These are phyloP conservation scores for Tyria jacobaeae DNA, from an alignment of 2,888 invertebrate species.

Conservation along the genomic window DNA sequence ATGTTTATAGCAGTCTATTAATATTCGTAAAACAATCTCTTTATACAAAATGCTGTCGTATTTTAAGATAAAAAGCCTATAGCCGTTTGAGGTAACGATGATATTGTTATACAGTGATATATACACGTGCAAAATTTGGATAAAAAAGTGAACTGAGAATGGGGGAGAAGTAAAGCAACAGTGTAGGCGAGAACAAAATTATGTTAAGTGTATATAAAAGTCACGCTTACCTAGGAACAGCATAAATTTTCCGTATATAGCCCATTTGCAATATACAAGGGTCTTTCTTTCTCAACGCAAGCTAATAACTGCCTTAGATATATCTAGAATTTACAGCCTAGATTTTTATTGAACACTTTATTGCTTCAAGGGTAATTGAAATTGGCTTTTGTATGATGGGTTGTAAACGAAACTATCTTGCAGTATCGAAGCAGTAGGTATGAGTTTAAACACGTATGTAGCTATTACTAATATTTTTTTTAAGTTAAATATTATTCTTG, in stretches of 20 bases:
- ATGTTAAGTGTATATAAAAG: slow-evolving; percentile 54
- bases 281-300: slow-evolving; percentile 12
- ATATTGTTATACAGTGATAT: slow-evolving; percentile 47
- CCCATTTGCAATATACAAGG: slow-evolving; percentile 32
- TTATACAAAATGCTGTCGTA: slow-evolving; percentile 20
- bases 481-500: too few relatives aligned
- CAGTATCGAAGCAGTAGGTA: background rate
- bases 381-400: background rate
- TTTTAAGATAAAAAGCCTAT: slow-evolving; percentile 26
- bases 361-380: slow-evolving; percentile 1
- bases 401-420: slow-evolving; percentile 1
- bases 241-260: slow-evolving; percentile 39
- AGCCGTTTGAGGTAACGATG: slow-evolving; percentile 34
- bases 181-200: slow-evolving; percentile 40
- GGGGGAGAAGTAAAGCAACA: slow-evolving; percentile 34
- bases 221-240: slow-evolving; percentile 27
- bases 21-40: slow-evolving; percentile 20
- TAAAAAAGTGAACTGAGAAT: slow-evolving; percentile 3
- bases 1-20: slow-evolving; percentile 13
- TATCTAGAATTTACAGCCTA: slow-evolving; percentile 20
- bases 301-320: slow-evolving; percentile 27
- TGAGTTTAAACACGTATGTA: background rate
- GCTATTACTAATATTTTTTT: too few relatives aligned
- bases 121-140: slow-evolving; percentile 30
- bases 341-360: slow-evolving; percentile 20